A percentile compares a stretch with the other conserved stretches of the same genome.
Conservation (phyloP, 2,888 invertebrate genomes). For the Ectobius pallidus region DNA sequence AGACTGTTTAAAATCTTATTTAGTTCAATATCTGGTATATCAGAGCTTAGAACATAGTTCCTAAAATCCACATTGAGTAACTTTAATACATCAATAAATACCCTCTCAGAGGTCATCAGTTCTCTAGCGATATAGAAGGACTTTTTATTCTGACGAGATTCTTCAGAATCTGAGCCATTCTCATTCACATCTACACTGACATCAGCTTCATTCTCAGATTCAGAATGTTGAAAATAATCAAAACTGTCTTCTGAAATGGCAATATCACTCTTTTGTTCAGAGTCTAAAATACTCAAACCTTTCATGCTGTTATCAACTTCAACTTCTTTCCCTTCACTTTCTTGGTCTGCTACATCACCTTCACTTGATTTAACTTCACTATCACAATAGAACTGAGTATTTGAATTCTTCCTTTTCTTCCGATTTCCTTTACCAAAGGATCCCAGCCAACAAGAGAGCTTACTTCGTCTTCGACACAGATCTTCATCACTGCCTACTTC, state of each 20-base stretch:
- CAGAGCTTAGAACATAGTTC: constrained; percentile 51
- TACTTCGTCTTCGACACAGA: constrained; percentile 43
- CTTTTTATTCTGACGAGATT: constrained; percentile 51
- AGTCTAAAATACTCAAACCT: constrained; percentile 37
- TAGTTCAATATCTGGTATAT: constrained; percentile 56
- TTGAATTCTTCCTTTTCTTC: constrained; percentile 41
- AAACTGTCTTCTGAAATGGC: constrained; percentile 44
- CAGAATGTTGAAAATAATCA: constrained; percentile 43
- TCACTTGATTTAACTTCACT: not conserved
- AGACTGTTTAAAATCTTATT: constrained; percentile 59
- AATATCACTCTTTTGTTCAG: constrained; percentile 26
- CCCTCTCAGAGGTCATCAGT: constrained; percentile 60
- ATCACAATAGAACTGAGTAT: constrained; percentile 46
- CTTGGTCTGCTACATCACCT: not conserved
- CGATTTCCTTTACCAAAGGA: constrained; percentile 51
- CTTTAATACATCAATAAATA: constrained; percentile 61
- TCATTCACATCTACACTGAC: constrained; percentile 29
- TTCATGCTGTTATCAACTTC: constrained; percentile 18
- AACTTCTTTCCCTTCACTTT: constrained; percentile 4
- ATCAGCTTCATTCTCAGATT: constrained; percentile 41
- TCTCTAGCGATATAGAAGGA: constrained; percentile 60
- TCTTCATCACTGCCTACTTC: constrained; percentile 33
- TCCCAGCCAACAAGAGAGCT: constrained; percentile 47
- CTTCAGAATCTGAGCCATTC: constrained; percentile 41
- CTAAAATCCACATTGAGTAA: constrained; percentile 61